Evolutionary conservation across 2,797 vertebrate species (phyloP), one percentile per base, ranked within the genome.

Genomic region (Bryconaethiops microstoma): DNA sequence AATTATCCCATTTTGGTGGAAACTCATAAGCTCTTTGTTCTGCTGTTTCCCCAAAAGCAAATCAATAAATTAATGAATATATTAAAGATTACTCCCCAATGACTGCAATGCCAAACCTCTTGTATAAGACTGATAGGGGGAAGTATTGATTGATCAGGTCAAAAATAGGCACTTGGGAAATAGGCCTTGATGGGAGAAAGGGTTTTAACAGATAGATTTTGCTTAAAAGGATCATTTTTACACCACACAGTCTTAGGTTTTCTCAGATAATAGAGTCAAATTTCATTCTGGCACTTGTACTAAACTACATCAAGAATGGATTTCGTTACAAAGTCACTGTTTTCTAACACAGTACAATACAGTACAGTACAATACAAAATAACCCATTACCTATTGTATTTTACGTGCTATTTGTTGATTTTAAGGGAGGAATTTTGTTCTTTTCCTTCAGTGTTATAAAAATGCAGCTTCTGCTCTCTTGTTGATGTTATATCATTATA

Each of bases 61-160:
- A 92, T 94, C 90, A 91, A 93, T 93, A 93, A 85, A 90, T 87
- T 62, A 91, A 93, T 94, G 90, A 91, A 94, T 92, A 90, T 86
- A 90, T 93, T 87, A 89, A 84, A 89, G 88, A 86, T 90, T 80
- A 70, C 59, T 77, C 64, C 63, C 78, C 62, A 79, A 69, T 79
- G 76, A 67, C 70, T 77, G 25, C 80, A 84, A 55, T 83, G 83
- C 79, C 90, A 88, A 88, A 89, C 79, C 88, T 82, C 78, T 82
- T 82, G 79, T 82, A 79, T 82, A 84, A 81, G 85, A 77, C 71
- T 85, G 88, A 88, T 86, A 83, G 80, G 80, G 35, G 25, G 60
- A 77, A 57, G 29, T 90, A 92, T 91, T 86, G 88, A 93, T 88
- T 87, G 87, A 91, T 88, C 80, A 16, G 65, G 74, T 88, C 85